A percentile compares a stretch with the other conserved stretches of the same genome.
phyloP scores from a whole-genome alignment of 2,113 vertebrate species.

The Cacatua alba region DNA sequence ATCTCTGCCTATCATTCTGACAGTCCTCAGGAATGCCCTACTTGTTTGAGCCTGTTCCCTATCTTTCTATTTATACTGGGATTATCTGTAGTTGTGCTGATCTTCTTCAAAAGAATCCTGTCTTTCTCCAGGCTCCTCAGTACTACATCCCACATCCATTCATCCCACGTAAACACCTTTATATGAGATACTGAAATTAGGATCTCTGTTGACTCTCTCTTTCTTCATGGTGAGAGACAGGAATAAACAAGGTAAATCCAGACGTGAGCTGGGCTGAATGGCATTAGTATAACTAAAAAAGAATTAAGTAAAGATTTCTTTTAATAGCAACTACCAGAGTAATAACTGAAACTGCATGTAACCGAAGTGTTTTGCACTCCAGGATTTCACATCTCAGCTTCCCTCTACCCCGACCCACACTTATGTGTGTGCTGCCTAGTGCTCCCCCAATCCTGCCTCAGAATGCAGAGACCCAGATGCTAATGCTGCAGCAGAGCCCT shows the following conservation, averaged over 20 bases:
- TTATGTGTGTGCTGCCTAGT: not conserved
- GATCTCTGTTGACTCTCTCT: not conserved
- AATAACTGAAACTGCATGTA: not conserved
- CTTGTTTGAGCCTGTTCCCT: not conserved
- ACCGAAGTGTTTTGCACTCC: not conserved
- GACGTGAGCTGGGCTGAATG: not conserved
- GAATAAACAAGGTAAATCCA: not conserved
- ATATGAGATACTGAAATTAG: not conserved
- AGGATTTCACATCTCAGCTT: not conserved
- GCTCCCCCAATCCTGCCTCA: not conserved
- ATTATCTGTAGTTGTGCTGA: not conserved
- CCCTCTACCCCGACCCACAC: fast-evolving
- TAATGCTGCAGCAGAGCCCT: not conserved
- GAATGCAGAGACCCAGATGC: not conserved
- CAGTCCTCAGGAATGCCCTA: not conserved
- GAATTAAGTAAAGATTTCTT: not conserved
- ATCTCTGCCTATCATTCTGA: not conserved
- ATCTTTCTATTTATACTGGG: not conserved
- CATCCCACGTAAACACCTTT: not conserved
- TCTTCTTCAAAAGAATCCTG: not conserved
- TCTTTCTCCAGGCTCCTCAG: not conserved
- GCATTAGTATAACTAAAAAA: not conserved
- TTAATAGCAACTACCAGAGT: not conserved
- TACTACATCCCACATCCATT: not conserved
- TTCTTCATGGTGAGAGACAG: not conserved